Conservation (phyloP, 2,888 invertebrate genomes). For the Drosophila monieri region DNA sequence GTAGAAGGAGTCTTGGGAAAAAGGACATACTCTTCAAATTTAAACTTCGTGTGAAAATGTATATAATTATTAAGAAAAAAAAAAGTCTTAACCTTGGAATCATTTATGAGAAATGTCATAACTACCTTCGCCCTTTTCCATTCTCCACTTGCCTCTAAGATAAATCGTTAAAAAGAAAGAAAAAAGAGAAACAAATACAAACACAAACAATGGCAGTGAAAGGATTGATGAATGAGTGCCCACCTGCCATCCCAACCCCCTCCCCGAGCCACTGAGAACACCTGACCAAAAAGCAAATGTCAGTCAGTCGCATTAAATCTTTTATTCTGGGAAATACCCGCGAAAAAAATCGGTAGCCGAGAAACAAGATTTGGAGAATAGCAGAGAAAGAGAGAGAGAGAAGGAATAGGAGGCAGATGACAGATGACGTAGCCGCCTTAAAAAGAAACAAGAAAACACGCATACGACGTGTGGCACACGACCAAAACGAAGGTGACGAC, state of each 20-base stretch:
- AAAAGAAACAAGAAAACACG: constrained; percentile 72
- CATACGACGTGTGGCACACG: constrained; percentile 73
- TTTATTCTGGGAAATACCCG: constrained; percentile 72
- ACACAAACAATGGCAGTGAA: constrained; percentile 3
- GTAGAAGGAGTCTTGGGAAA: constrained; percentile 1
- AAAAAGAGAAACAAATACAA: neutral
- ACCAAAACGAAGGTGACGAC: constrained; percentile 54
- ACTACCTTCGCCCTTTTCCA: neutral
- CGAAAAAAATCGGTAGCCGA: constrained; percentile 50
- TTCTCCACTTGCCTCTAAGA: neutral
- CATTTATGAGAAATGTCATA: neutral
- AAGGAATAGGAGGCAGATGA: constrained; percentile 53
- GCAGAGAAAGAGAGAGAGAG: constrained; percentile 9
- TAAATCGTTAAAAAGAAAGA: constrained; percentile 1
- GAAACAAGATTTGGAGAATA: constrained; percentile 58
- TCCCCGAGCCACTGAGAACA: neutral
- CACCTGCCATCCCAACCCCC: constrained; percentile 2
- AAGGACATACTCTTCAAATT: neutral
- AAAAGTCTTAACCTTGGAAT: neutral
- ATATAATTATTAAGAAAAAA: neutral
- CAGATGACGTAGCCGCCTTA: constrained; percentile 69
- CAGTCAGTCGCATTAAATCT: constrained; percentile 41
- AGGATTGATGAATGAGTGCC: constrained; percentile 22
- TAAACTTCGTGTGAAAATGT: neutral
- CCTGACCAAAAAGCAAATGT: constrained; percentile 31